phyloP scores from a whole-genome alignment of 1,140 invertebrate genomes.

The Portunus trituberculatus region DNA sequence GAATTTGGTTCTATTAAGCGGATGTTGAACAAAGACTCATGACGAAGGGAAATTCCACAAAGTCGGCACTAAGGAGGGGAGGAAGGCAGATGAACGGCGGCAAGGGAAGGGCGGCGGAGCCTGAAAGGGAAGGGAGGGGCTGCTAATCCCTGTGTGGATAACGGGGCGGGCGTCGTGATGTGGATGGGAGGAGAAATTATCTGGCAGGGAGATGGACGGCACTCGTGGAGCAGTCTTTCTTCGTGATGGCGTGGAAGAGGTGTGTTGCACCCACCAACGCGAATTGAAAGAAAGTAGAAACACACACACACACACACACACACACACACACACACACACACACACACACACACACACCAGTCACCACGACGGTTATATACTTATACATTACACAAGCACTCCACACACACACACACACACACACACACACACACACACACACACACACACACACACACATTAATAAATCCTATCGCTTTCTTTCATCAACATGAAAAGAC shows the following conservation, averaged over 20 bases:
- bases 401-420: too few species aligned
- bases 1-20: conserved; percentile 64
- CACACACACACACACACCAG: too few species aligned
- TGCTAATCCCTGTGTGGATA: conserved; percentile 34
- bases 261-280: neutral
- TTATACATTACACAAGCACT: too few species aligned
- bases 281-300: neutral
- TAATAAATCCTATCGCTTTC: too few species aligned
- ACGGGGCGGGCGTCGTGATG: conserved; percentile 26
- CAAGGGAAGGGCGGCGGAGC: neutral
- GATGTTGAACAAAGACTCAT: conserved; percentile 57
- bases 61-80: conserved; percentile 32
- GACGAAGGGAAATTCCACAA: conserved; percentile 52
- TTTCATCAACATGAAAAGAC: too few species aligned
- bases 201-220: neutral
- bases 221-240: neutral
- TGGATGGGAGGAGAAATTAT: conserved; percentile 20
- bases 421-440: too few species aligned
- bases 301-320: too few species aligned
- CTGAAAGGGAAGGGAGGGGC: neutral
- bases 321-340: too few species aligned
- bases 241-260: neutral
- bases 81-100: neutral
- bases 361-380: too few species aligned
- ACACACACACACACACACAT: too few species aligned